These are phyloP conservation scores for Sinosuthora webbiana DNA, from an alignment of 2,113 vertebrate species.

Conservation along the genomic window DNA sequence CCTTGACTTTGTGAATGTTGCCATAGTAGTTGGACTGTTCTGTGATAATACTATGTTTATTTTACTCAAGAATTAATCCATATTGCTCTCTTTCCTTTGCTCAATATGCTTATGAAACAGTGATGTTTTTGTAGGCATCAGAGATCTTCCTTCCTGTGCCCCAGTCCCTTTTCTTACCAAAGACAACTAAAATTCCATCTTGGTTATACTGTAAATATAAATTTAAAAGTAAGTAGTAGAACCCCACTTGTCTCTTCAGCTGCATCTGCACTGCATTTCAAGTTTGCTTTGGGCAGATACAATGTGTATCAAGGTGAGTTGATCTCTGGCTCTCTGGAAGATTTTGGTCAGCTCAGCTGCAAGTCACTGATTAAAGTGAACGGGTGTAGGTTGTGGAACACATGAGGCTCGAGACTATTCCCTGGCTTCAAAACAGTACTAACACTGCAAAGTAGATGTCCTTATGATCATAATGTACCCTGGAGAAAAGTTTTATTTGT, in stretches of 20 bases:
- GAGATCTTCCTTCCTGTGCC: not conserved
- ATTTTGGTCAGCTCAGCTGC: not conserved
- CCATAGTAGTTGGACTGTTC: not conserved
- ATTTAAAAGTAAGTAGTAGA: not conserved
- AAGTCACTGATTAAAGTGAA: not conserved
- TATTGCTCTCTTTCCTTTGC: not conserved
- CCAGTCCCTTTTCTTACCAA: not conserved
- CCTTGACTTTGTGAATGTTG: not conserved
- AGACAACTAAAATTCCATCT: not conserved
- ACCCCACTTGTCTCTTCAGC: not conserved
- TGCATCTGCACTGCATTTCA: not conserved
- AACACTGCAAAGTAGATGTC: not conserved
- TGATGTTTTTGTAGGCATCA: not conserved
- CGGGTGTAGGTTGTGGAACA: rapidly evolving
- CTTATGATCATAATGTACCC: not conserved
- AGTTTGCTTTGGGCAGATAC: not conserved
- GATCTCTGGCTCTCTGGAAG: not conserved
- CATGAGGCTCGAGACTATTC: not conserved
- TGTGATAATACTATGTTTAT: not conserved
- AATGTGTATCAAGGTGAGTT: not conserved
- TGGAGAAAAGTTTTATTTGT: not conserved
- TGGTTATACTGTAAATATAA: not conserved
- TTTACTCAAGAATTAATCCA: not conserved
- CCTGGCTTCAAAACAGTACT: not conserved
- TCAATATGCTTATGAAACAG: not conserved